These are phyloP conservation scores for Cynopterus brachyotis DNA, from an alignment of 2,113 vertebrate species.

Conservation along the genomic window DNA sequence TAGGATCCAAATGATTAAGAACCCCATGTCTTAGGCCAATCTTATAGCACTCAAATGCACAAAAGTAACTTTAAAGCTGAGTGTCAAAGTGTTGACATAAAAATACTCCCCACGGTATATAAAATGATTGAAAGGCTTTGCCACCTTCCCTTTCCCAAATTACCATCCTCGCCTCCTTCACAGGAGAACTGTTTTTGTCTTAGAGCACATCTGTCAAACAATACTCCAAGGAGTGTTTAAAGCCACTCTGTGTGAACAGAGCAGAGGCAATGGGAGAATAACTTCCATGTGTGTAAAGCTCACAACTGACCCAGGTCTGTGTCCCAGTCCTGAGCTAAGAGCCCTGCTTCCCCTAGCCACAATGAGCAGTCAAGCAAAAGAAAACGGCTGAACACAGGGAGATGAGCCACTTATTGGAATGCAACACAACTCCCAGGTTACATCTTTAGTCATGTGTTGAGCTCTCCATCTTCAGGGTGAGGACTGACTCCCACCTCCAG, in stretches of 20 bases:
- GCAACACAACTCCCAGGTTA: rapidly evolving
- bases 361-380: slow-evolving; percentile 9
- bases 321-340: neutral
- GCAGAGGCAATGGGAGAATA: neutral
- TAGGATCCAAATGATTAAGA: neutral
- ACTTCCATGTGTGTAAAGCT: neutral
- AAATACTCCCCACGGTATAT: neutral
- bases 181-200: neutral
- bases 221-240: rapidly evolving
- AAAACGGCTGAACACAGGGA: slow-evolving; percentile 29
- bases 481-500: neutral
- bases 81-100: neutral
- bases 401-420: neutral
- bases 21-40: neutral
- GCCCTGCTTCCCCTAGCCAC: neutral
- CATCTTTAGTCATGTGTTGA: neutral
- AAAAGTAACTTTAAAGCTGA: neutral
- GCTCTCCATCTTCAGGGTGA: neutral
- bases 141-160: slow-evolving; percentile 7
- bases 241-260: neutral
- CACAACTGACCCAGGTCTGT: neutral
- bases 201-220: neutral
- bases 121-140: neutral
- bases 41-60: neutral
- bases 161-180: neutral